phyloP scores from a whole-genome alignment of 35 echinoderm and acorn worm species.

The Anneissia japonica region DNA sequence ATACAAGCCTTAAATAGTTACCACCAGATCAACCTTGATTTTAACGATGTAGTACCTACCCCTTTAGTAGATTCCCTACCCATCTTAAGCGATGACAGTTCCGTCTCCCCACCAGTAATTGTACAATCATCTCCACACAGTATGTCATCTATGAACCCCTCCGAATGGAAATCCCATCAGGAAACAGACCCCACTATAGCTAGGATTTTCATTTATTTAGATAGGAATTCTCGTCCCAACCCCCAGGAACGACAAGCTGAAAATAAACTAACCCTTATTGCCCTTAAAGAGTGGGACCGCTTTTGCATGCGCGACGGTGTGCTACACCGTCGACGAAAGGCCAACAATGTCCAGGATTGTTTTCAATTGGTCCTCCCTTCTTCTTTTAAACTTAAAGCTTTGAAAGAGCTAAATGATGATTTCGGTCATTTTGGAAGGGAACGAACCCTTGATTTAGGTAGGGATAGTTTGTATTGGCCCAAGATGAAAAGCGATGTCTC shows the following conservation, averaged over 20 bases:
- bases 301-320: conserved; percentile 8
- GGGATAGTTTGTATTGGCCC: conserved; percentile 34
- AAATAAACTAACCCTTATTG: not conserved
- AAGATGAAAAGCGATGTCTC: conserved; percentile 7
- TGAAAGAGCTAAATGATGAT: not conserved
- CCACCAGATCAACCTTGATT: not conserved
- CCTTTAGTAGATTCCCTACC: not conserved
- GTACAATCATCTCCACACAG: not conserved
- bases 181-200: not conserved
- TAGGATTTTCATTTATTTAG: not conserved
- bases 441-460: conserved; percentile 26
- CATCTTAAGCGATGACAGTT: not conserved
- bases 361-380: conserved; percentile 1
- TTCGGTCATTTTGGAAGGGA: conserved; percentile 26
- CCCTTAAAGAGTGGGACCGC: conserved; percentile 13
- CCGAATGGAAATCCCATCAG: not conserved
- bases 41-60: not conserved
- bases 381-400: not conserved
- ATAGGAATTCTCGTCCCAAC: not conserved
- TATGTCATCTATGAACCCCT: not conserved
- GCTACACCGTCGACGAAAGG: not conserved
- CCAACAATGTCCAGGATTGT: not conserved
- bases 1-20: too few relatives aligned
- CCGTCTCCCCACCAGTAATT: too few relatives aligned
- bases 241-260: not conserved